Base-by-base conservation (phyloP, 1,140 invertebrate genomes). In the Temnothorax nylanderi region DNA sequence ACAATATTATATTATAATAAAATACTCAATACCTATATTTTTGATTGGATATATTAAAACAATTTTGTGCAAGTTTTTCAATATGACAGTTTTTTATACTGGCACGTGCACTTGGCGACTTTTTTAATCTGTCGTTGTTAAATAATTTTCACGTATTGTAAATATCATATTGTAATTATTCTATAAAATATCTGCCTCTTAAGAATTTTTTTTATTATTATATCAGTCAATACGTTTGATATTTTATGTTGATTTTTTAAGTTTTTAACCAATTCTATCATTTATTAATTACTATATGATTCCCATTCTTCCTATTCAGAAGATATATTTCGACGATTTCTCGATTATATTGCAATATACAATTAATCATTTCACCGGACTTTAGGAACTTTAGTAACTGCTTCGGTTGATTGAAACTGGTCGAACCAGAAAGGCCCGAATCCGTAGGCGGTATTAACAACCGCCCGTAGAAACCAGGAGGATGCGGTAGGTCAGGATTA, bases 401-500 rank as follows among this genome's bases (percentile, higher is more conserved):
- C 54, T 87, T 72, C 47, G 56, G 41, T 72, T 62, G 85, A 87
- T 47, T 6, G 54, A 56, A 86, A 87, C 86, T 78, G 47, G 86
- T 89, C 64, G 72, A 88, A 75, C 71, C 71, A 84, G 71, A 88
- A 87, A 88, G 71, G 49, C 13, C 60, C 11, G 49, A 49, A 34
- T 41, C 26, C 76, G 54, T 87, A 72, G 62, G 62, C 86, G 77
- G 62, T 76, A 80, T 87, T 88, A 87, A 89, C 54, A 78, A 78
- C 75, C 84, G 62, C 37, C 71, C 62, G 54, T 88, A 64, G 18
- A 67, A 85, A 77, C 56, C 78, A 89, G 86, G 41, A 87, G 84
- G 64, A 88, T 88, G 44, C 56, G 88, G 64, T 85, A 89, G 88
- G 88, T 89, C 88, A 85, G 72, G 77, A 77, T 56, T 62, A 89